Base-by-base conservation (phyloP, 2,113 vertebrate species). In the Bungarus multicinctus region DNA sequence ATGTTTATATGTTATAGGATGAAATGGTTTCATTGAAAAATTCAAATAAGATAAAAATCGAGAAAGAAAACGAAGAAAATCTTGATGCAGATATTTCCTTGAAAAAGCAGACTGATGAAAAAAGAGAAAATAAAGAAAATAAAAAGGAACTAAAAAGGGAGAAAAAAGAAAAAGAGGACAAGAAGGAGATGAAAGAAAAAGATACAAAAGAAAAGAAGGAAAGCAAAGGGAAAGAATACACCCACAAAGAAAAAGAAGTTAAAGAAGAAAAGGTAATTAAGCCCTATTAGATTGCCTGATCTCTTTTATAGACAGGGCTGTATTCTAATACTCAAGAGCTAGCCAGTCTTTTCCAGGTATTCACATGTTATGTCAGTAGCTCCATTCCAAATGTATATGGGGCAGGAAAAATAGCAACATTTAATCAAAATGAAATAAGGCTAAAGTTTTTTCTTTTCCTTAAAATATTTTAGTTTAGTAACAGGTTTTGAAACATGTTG, bases 161-260 rank as follows among this genome's bases (percentile, higher is more conserved):
- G 98, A 97, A 98, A 98, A 96, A 96, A 96, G 94, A 99, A 98
- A 97, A 98, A 95, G 98, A 98, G 93, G 96, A 97, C 96, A 98
- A 98, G 93, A 97, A 97, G 97, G 97, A 97, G 94, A 94, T 97
- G 95, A 97, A 97, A 92, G 97, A 97, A 92, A 99, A 98, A 95
- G 98, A 99, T 95, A 93, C 91, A 58, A 99, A 99, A 97, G 98
- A 99, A 93, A 99, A 98, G 94, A 98, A 98, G 95, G 98, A 99
- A 94, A 96, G 94, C 5, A 99, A 98, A 96, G 94, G 97, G 60
- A 97, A 98, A 95, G 98, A 99, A 94, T 96, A 97, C 5, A 95
- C 97, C n/a, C 96, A 98, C 85, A 98, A 98, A 98, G 98, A 98
- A 89, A 99, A 99, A 96, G 98, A 98, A 92, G 94, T 94, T 55